Base-by-base conservation (phyloP, 2,113 vertebrate species). In the Platysternon megacephalum region DNA sequence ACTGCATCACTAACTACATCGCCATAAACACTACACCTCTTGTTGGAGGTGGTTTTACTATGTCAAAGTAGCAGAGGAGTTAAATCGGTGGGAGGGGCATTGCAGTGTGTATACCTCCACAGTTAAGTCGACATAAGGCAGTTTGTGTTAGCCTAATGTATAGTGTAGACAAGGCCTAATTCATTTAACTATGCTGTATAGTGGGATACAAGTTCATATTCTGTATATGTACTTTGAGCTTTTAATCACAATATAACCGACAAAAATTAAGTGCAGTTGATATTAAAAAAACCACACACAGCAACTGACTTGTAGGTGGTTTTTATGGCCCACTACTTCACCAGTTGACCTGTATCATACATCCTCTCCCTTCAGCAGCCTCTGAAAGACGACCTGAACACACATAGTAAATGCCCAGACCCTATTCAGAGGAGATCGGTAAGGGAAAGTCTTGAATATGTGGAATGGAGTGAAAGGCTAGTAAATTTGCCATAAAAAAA, bases 401-500 rank as follows among this genome's bases (percentile, higher is more conserved):
- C 13, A 2, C 1, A 68, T 42, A 2, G 87, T 46, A 87, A 87
- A 80, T 79, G 19, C 5, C 2, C 0, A 58, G 26, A 78, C n/a
- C 55, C 5, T 68, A 68, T 82, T 89, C 61, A 89, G 21, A 92
- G 11, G 32, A 51, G 56, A 82, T 2, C 19, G 56, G 53, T 4
- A 85, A 0, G 0, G 85, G 87, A 96, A 19, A 29, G 87, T 13
- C 0, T 0, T 6, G 85, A 79, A 21, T 22, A 84, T 42, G 90
- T 0, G 58, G 49, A 89, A 92, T 1, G 5, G 24, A 97, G 84
- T 86, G 93, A 83, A 85, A 61, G 72, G 87, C 74, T 89, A 91
- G 46, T 89, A 95, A 93, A 97, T 92, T 56, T 95, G 81, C 91
- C 91, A 91, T 91, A 80, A 89, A 94, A 97, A n/a, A n/a, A n/a